A percentile compares a stretch with the other conserved stretches of the same genome.
Evolutionary conservation across 2,888 invertebrate species (phyloP).

Genomic region (Anorthoa munda): DNA sequence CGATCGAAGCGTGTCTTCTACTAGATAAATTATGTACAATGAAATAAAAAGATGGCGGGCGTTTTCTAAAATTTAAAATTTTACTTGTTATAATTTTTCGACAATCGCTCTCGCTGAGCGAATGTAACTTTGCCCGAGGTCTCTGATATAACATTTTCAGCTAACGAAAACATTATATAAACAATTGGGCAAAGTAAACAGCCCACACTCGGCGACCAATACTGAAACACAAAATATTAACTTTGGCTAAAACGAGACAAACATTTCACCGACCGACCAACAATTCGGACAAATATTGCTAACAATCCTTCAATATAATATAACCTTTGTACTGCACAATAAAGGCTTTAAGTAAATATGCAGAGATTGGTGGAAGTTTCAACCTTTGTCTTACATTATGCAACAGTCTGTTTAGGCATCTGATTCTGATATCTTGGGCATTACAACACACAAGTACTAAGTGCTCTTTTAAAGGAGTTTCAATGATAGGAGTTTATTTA

Average conservation of each 20-base stretch:
- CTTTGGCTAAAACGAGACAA: slow-evolving; percentile 18
- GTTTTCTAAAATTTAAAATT: no score
- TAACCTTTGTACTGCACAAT: not conserved
- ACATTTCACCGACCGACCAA: slow-evolving; percentile 39
- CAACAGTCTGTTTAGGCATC: not conserved
- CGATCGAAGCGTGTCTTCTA: no score
- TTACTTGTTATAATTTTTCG: no score
- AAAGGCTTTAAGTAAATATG: not conserved
- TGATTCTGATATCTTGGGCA: no score
- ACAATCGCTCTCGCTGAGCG: no score
- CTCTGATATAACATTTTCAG: no score
- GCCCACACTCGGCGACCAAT: slow-evolving; percentile 12
- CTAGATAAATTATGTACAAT: no score
- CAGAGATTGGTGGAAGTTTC: not conserved
- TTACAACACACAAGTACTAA: no score
- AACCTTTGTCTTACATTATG: not conserved
- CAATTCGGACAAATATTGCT: slow-evolving; percentile 20
- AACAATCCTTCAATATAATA: slow-evolving; percentile 16
- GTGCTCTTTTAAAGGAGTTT: no score
- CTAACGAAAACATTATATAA: slow-evolving; percentile 2
- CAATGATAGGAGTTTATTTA: no score
- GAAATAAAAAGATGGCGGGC: no score
- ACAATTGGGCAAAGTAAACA: slow-evolving; percentile 33
- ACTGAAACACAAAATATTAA: slow-evolving; percentile 44
- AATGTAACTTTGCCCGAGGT: no score